Conservation (phyloP, 2,113 vertebrate species). For the Platycercus adscitus region DNA sequence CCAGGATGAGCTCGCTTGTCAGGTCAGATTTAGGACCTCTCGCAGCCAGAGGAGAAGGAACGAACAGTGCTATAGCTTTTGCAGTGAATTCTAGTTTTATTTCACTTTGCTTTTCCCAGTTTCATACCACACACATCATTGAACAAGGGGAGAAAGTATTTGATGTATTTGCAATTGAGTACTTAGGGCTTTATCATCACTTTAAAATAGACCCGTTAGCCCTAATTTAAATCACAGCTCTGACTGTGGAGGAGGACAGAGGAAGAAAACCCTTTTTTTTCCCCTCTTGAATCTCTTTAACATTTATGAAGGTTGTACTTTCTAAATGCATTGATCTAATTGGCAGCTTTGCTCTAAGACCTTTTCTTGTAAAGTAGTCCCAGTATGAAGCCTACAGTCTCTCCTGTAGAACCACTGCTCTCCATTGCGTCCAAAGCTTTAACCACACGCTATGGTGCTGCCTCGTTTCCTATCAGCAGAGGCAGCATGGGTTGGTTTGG, state of each 20-base stretch:
- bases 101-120: slow-evolving; percentile 1
- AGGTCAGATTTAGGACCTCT: not conserved
- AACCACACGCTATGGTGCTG: not conserved
- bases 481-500: not conserved
- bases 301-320: not conserved
- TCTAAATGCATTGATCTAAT: slow-evolving; percentile 3
- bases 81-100: slow-evolving; percentile 48
- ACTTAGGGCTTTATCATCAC: not conserved
- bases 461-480: not conserved
- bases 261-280: not conserved
- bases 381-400: not conserved
- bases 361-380: not conserved
- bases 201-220: not conserved
- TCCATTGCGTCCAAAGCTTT: not conserved
- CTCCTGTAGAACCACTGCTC: not conserved
- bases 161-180: not conserved
- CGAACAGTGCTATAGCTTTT: not conserved
- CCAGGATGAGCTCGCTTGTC: not conserved
- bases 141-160: not conserved
- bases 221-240: not conserved
- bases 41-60: not conserved
- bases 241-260: not conserved
- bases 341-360: not conserved
- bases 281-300: not conserved
- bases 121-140: not conserved